Percentiles rank a stretch among this genome's conserved stretches.
Conservation (phyloP, 1,140 invertebrate genomes). For the Leptonema lineaticorne region DNA sequence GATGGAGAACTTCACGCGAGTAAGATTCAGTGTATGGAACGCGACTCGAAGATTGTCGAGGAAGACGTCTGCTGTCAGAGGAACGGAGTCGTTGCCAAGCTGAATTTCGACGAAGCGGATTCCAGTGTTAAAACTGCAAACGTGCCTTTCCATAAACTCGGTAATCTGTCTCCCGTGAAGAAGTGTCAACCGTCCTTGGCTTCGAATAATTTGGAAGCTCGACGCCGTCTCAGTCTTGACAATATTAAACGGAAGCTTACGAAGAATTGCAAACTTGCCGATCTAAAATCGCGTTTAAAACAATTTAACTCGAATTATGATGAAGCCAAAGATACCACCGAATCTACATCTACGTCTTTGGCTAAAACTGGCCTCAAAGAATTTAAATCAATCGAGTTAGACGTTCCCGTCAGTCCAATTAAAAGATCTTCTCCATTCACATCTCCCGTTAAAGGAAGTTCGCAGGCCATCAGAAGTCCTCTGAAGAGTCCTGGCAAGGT, state of each 20-base stretch:
- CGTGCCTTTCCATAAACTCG: constrained; percentile 50
- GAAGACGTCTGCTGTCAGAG: not conserved
- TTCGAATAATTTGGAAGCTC: constrained; percentile 30
- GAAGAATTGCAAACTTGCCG: constrained; percentile 64
- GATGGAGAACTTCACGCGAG: not conserved
- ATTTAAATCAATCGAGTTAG: constrained; percentile 71
- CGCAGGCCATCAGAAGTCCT: constrained; percentile 50
- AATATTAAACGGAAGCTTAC: constrained; percentile 67
- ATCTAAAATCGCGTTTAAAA: constrained; percentile 64
- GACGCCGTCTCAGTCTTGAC: constrained; percentile 62
- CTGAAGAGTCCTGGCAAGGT: constrained; percentile 59
- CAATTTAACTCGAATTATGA: constrained; percentile 59
- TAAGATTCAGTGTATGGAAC: not conserved
- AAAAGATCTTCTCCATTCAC: constrained; percentile 45
- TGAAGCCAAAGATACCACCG: constrained; percentile 48
- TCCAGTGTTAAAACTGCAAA: not conserved
- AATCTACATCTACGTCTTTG: constrained; percentile 43
- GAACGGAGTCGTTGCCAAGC: constrained; percentile 48
- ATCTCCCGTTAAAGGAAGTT: constrained; percentile 44
- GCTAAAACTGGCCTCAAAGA: constrained; percentile 61
- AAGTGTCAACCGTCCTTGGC: constrained; percentile 24
- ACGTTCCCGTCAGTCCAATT: constrained; percentile 66
- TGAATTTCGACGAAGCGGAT: constrained; percentile 32
- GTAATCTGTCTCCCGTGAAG: constrained; percentile 48
- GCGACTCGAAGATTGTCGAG: not conserved